A percentile compares a stretch with the other conserved stretches of the same genome.
Conservation (phyloP, 2,113 vertebrate genomes). For the Ciconia maguari region DNA sequence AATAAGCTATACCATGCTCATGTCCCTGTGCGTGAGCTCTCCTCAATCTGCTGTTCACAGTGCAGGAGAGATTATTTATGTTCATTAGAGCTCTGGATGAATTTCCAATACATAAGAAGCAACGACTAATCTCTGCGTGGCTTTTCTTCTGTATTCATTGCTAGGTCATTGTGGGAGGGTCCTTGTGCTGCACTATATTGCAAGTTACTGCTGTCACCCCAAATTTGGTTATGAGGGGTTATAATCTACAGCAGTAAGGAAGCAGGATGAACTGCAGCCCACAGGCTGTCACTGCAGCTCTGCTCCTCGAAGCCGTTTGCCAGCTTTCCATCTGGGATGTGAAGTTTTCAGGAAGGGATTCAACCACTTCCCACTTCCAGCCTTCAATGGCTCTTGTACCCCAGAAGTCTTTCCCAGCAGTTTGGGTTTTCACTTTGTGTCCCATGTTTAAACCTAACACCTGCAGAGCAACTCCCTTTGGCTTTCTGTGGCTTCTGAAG, state of each 20-base stretch:
- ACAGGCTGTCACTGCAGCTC: background rate
- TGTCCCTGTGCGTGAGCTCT: background rate
- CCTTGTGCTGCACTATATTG: background rate
- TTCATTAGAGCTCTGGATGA: background rate
- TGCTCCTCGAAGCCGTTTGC: background rate
- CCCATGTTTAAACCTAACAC: background rate
- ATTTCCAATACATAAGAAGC: background rate
- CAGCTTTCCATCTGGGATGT: background rate
- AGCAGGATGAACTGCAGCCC: background rate
- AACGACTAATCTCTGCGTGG: background rate
- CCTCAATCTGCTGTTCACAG: background rate
- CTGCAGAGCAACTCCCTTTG: background rate
- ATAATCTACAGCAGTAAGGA: background rate
- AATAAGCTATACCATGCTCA: background rate
- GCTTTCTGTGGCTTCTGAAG: background rate
- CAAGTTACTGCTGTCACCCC: background rate
- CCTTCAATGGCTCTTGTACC: background rate
- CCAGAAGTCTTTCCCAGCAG: background rate
- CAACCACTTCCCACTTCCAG: background rate
- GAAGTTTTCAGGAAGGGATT: background rate
- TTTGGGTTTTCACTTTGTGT: background rate
- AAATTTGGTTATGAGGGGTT: background rate
- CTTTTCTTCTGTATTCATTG: conserved; percentile 3
- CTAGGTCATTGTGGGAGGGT: background rate
- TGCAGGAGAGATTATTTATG: background rate